These are phyloP conservation scores for Ammodytes marinus DNA, from an alignment of 2,113 vertebrate species.

Conservation along the genomic window DNA sequence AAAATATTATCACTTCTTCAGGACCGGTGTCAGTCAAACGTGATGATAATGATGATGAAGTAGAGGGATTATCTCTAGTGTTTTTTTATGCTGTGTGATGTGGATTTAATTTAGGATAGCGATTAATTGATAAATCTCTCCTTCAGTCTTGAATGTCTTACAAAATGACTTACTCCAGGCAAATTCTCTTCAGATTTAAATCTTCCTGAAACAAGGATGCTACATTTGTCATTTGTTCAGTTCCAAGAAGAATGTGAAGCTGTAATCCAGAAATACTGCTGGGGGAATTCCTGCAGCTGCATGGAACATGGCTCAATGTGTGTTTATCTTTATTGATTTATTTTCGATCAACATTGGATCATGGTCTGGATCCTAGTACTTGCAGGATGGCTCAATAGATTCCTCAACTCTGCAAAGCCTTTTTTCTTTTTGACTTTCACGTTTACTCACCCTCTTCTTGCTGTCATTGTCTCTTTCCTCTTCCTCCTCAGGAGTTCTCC, in stretches of 20 bases:
- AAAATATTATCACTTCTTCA: not conserved
- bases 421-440: constrained; percentile 9
- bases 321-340: not conserved
- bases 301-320: constrained; percentile 19
- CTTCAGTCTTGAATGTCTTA: constrained; percentile 35
- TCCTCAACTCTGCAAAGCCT: not conserved
- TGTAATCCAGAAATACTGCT: constrained; percentile 12
- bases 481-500: constrained; percentile 77
- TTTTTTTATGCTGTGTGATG: not conserved
- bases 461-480: constrained; percentile 8
- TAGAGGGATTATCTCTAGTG: not conserved
- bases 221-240: constrained; percentile 7
- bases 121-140: constrained; percentile 21
- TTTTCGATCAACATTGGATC: constrained; percentile 37
- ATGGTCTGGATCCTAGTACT: constrained; percentile 26
- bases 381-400: constrained; percentile 23
- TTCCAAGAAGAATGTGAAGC: not conserved
- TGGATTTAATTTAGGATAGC: constrained; percentile 4
- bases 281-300: constrained; percentile 14
- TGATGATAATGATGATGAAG: not conserved
- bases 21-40: constrained; percentile 14
- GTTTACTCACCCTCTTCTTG: not conserved
- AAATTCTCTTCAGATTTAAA: constrained; percentile 27
- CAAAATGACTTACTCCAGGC: constrained; percentile 1
- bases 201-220: constrained; percentile 13